Percentiles rank a stretch among this genome's conserved stretches.
Conservation (phyloP, 2,113 vertebrate genomes). For the Urocitellus parryii region DNA sequence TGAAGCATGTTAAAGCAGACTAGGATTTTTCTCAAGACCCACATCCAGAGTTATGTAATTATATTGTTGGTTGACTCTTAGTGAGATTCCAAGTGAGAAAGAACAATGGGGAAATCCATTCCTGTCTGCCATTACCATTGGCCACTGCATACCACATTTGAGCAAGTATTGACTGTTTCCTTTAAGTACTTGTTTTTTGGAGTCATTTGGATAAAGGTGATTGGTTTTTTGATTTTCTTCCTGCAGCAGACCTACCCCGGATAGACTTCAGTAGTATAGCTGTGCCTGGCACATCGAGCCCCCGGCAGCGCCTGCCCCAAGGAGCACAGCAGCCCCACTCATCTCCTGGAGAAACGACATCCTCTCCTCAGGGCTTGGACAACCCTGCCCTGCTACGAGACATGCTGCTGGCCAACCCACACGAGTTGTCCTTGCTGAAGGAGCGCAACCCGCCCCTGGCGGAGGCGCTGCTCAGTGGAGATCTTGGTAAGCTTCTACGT, state of each 20-base stretch:
- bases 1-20: neutral
- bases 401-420: constrained; percentile 97
- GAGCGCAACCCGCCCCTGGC: constrained; percentile 97
- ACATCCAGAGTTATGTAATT: neutral
- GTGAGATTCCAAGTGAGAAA: neutral
- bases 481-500: constrained; percentile 90
- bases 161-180: neutral
- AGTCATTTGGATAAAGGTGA: constrained; percentile 55
- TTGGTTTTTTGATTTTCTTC: neutral
- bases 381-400: constrained; percentile 95
- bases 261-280: constrained; percentile 99
- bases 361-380: constrained; percentile 94
- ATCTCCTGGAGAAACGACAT: constrained; percentile 80
- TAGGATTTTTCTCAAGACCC: constrained; percentile 24
- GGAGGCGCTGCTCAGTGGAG: constrained; percentile 97
- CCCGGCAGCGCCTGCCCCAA: constrained; percentile 78
- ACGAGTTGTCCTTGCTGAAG: constrained; percentile 97
- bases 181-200: neutral
- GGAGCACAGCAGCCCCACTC: constrained; percentile 72
- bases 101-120: neutral
- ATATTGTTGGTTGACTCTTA: neutral
- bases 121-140: neutral
- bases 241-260: constrained; percentile 91
- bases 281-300: constrained; percentile 92
- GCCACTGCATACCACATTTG: fast-evolving